Evolutionary conservation across 2,113 vertebrate species (phyloP).

Genomic region (Petrocephalus microphthalmus): DNA sequence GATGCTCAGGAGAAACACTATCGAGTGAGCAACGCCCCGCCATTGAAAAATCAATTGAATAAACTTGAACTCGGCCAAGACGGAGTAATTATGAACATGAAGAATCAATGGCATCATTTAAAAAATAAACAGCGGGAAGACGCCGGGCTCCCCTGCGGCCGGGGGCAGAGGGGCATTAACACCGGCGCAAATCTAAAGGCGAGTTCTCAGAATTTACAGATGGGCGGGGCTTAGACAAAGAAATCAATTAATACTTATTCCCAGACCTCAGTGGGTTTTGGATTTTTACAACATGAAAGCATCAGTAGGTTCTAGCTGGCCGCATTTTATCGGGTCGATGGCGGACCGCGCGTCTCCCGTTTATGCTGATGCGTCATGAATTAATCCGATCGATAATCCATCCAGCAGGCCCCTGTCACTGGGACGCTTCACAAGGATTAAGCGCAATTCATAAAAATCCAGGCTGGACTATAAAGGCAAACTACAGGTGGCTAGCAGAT

Average conservation of each 20-base stretch:
- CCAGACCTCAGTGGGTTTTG: conserved; percentile 96
- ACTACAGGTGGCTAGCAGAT: neutral
- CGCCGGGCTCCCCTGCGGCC: conserved; percentile 80
- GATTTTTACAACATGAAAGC: conserved; percentile 97
- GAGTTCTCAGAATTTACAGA: conserved; percentile 75
- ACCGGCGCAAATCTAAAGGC: conserved; percentile 79
- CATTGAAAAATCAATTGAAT: conserved; percentile 85
- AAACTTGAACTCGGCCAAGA: conserved; percentile 85
- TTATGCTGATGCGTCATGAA: neutral
- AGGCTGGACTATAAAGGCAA: neutral
- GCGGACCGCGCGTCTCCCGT: conserved; percentile 55
- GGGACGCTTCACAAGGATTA: neutral
- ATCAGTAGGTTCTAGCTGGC: conserved; percentile 98
- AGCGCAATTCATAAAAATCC: neutral
- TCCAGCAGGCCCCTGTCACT: neutral
- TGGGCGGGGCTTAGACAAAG: conserved; percentile 67
- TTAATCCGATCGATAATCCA: neutral
- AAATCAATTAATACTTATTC: conserved; percentile 97
- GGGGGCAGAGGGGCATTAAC: conserved; percentile 76
- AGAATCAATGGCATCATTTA: conserved; percentile 87
- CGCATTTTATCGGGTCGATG: conserved; percentile 96
- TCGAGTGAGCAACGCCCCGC: conserved; percentile 78
- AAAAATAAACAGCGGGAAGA: conserved; percentile 80
- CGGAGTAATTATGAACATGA: conserved; percentile 81
- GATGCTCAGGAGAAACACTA: conserved; percentile 88